A percentile compares a stretch with the other conserved stretches of the same genome.
Evolutionary conservation across 2,888 invertebrate genomes (phyloP).

Genomic region (Napeogenes sylphis): DNA sequence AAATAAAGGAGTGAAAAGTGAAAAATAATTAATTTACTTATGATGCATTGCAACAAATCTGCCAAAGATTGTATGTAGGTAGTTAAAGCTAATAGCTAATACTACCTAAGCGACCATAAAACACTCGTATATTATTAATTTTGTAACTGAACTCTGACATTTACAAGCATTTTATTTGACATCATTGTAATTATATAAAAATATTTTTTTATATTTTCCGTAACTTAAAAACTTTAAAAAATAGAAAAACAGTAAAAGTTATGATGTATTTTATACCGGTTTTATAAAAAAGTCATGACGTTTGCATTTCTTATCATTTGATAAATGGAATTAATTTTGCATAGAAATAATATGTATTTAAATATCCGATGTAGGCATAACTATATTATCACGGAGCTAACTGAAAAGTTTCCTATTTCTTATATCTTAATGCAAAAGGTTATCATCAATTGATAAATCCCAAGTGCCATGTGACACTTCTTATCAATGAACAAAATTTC

Average conservation of each 20-base stretch:
- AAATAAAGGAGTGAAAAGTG: conserved; percentile 51
- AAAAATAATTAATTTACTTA: conserved; percentile 43
- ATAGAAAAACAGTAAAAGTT: neutral
- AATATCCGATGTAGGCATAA: conserved; percentile 30
- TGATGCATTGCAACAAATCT: conserved; percentile 50
- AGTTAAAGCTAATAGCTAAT: neutral
- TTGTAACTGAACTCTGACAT: conserved; percentile 4
- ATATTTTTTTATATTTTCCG: neutral
- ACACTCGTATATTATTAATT: neutral
- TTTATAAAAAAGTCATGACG: conserved; percentile 46
- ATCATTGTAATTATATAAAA: neutral
- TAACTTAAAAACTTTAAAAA: neutral
- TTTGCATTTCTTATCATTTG: conserved; percentile 56
- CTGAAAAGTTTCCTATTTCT: conserved; percentile 61
- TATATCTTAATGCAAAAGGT: conserved; percentile 72
- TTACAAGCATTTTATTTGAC: conserved; percentile 1
- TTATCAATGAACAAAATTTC: conserved; percentile 44
- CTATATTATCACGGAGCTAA: conserved; percentile 53
- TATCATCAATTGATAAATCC: conserved; percentile 67
- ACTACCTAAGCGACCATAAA: conserved; percentile 5
- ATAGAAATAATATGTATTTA: conserved; percentile 28
- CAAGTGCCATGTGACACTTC: conserved; percentile 73
- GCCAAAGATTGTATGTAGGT: conserved; percentile 59
- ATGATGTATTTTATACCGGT: conserved; percentile 39
- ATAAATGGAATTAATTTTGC: conserved; percentile 38